Base-by-base conservation (phyloP, 2,888 invertebrate species). In the Melinaea menophilus region DNA sequence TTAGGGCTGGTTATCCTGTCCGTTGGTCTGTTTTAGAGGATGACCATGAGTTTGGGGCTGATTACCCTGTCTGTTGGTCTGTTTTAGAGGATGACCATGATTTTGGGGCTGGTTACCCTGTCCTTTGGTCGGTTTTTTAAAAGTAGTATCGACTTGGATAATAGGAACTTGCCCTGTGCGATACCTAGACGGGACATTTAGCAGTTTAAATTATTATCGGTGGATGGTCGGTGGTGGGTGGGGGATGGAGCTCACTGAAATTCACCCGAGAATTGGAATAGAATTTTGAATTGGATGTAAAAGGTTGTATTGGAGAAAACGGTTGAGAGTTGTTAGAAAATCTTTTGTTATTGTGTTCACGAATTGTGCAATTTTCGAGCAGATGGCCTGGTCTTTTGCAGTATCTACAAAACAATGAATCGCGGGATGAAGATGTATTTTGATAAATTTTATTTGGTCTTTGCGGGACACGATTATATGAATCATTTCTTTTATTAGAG, bases 21-120 rank as follows among this genome's bases (percentile, higher is more conserved):
- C 35, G n/a, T 55, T 35, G 55, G 55, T 34, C 55, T 55, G 34
- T 55, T 55, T 55, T 9, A 1, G 7, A 33, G 33, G 9, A 7
- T 54, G 59, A 54, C 48, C 54, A 7, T 59, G 37, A 59, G 35
- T 59, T 59, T 59, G 54, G 59, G 59, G 54, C 59, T 41, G 54
- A 41, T 55, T 59, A 59, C 54, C 54, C 54, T 59, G 59, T 54
- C 54, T 33, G 5, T 58, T 35, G 55, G 55, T 34, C 55, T 55
- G 34, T 55, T 55, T 55, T 9, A 1, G 7, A 33, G 11, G 9
- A 7, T 54, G 59, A 54, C 48, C 54, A 7, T 59, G 37, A 59
- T 13, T 59, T 59, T 59, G 54, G 59, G 59, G 54, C 59, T 41
- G 54, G 54, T 55, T 59, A 59, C 54, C 54, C 54, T 59, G 59